These are phyloP conservation scores for Paralichthys olivaceus DNA, from an alignment of 2,113 vertebrate species.

Conservation along the genomic window DNA sequence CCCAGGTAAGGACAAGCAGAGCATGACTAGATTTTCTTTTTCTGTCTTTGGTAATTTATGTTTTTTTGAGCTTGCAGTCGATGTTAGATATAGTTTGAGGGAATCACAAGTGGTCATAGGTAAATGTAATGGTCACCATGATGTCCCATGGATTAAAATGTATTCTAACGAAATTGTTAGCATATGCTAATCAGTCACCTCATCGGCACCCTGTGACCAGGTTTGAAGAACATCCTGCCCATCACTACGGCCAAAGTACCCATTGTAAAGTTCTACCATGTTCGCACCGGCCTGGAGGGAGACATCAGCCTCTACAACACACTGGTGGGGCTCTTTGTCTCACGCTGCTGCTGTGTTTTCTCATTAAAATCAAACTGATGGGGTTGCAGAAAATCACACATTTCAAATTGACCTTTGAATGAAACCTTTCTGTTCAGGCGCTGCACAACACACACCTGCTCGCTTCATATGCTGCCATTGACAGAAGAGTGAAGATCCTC, in stretches of 20 bases:
- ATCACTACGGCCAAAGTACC: constrained; percentile 97
- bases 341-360: too few relatives aligned
- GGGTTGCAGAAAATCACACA: too few relatives aligned
- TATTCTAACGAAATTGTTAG: neutral
- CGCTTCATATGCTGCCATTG: constrained; percentile 90
- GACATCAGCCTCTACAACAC: constrained; percentile 98
- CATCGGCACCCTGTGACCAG: constrained; percentile 65
- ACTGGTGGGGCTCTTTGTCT: constrained; percentile 79
- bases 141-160: neutral
- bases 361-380: too few relatives aligned
- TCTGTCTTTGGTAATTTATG: neutral
- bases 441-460: constrained; percentile 93
- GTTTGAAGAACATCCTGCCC: constrained; percentile 91
- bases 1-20: constrained; percentile 80
- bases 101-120: neutral
- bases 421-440: constrained; percentile 79
- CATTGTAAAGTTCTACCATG: constrained; percentile 94
- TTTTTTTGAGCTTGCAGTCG: neutral
- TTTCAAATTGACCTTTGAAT: neutral
- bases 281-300: constrained; percentile 92
- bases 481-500: constrained; percentile 90
- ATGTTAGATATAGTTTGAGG: neutral
- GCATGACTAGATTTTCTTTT: neutral
- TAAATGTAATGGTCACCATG: too few relatives aligned
- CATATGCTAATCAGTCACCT: neutral